These are phyloP conservation scores for Muraenolepis orangiensis DNA, from an alignment of 2,797 vertebrate species.

Conservation along the genomic window DNA sequence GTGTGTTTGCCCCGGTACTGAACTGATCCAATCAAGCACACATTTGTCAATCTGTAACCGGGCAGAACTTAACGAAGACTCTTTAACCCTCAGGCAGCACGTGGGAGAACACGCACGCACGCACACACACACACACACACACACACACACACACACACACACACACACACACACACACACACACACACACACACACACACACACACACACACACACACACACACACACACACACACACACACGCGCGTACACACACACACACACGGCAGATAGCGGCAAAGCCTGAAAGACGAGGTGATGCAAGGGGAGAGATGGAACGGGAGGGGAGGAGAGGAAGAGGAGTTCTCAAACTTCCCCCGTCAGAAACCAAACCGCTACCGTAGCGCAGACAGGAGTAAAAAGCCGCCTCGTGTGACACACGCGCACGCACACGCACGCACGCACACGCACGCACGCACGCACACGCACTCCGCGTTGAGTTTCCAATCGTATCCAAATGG, in stretches of 20 bases:
- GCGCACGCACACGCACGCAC: too few species aligned
- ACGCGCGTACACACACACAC: constrained; percentile 11
- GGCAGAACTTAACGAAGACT: constrained; percentile 3
- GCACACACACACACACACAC: constrained; percentile 16
- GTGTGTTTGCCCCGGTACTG: background rate
- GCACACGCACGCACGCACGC: too few species aligned
- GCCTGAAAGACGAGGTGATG: constrained; percentile 35
- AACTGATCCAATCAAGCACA: constrained; percentile 16
- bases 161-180: constrained; percentile 12
- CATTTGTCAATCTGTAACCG: constrained; percentile 41
- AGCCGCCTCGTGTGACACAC: too few species aligned
- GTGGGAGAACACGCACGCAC: background rate
- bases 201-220: constrained; percentile 11
- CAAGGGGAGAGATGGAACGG: constrained; percentile 10
- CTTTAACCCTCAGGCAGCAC: background rate
- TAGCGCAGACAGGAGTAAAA: too few species aligned
- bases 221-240: constrained; percentile 9
- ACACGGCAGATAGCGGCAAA: constrained; percentile 1
- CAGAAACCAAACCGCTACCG: too few species aligned
- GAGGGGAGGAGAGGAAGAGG: background rate
- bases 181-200: constrained; percentile 8
- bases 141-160: constrained; percentile 10
- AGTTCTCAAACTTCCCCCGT: too few species aligned
- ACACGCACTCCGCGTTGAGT: too few species aligned
- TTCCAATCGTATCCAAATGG: too few species aligned